Evolutionary conservation across 2,888 invertebrate species (phyloP).

Genomic region (Mythimna lalbum): DNA sequence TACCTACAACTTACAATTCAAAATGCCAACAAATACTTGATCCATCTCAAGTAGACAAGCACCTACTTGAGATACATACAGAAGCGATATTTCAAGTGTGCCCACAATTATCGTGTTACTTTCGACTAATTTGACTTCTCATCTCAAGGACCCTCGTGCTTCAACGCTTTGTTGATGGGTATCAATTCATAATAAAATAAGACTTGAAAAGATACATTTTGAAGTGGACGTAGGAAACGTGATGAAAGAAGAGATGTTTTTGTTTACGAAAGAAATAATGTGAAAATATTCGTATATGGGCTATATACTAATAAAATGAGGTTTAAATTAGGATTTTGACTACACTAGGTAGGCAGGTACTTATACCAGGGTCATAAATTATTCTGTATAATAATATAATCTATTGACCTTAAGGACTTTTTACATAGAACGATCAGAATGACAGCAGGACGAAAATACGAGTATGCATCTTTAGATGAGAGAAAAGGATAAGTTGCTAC

Average conservation of each 20-base stretch:
- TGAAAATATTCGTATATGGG: neutral
- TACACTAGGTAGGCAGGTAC: no score
- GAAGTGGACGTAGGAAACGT: conserved; percentile 3
- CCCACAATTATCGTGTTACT: conserved; percentile 80
- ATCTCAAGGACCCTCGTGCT: conserved; percentile 72
- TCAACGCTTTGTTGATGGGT: conserved; percentile 74
- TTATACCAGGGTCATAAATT: no score
- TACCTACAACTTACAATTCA: neutral
- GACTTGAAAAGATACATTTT: conserved; percentile 19
- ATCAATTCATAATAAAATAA: conserved; percentile 46
- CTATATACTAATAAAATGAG: no score
- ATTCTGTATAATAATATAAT: no score
- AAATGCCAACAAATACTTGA: conserved; percentile 41
- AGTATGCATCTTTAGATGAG: no score
- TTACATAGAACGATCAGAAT: no score
- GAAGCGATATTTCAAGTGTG: conserved; percentile 62
- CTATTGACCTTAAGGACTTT: no score
- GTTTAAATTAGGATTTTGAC: no score
- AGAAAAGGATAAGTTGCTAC: no score
- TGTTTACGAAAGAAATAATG: neutral
- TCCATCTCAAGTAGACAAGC: conserved; percentile 54
- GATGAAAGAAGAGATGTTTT: neutral
- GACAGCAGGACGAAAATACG: no score
- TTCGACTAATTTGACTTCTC: conserved; percentile 78
- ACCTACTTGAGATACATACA: conserved; percentile 42